Evolutionary conservation across 1,140 invertebrate genomes (phyloP).

Genomic region (Trichonephila clavipes): DNA sequence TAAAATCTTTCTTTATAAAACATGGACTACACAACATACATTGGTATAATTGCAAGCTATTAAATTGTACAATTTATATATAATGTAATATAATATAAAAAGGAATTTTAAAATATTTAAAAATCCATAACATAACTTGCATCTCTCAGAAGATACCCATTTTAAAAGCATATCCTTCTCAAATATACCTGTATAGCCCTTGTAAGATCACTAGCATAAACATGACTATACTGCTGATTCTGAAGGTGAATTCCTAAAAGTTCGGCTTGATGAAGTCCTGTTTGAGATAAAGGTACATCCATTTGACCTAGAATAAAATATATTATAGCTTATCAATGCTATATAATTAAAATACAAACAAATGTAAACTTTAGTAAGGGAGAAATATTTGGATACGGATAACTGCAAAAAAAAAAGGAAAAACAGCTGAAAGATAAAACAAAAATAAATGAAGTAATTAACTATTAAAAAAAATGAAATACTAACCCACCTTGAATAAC

Average conservation of each 20-base stretch:
- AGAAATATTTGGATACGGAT: neutral
- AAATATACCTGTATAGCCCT: slow-evolving; percentile 79
- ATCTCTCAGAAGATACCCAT: neutral
- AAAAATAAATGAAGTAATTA: neutral
- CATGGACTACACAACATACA: too few relatives aligned
- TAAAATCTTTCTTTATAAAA: too few relatives aligned
- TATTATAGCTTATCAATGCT: too few relatives aligned
- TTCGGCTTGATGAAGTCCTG: slow-evolving; percentile 79
- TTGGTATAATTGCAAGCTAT: too few relatives aligned
- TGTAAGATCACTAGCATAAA: slow-evolving; percentile 80
- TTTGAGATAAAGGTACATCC: slow-evolving; percentile 80
- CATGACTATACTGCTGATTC: slow-evolving; percentile 80
- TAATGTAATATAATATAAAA: too few relatives aligned
- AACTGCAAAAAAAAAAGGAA: neutral
- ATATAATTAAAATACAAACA: too few relatives aligned
- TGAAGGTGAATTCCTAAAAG: slow-evolving; percentile 79
- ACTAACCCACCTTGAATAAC: slow-evolving; percentile 80
- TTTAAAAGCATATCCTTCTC: neutral
- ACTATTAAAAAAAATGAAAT: slow-evolving; percentile 28
- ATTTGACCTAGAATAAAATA: slow-evolving; percentile 79
- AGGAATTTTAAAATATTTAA: too few relatives aligned
- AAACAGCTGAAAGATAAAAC: neutral
- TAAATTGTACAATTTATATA: too few relatives aligned
- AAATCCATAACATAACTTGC: too few relatives aligned
- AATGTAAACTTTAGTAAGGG: too few relatives aligned